A percentile compares a stretch with the other conserved stretches of the same genome.
Conservation (phyloP, 2,888 invertebrate species). For the Colostygia pectinataria region DNA sequence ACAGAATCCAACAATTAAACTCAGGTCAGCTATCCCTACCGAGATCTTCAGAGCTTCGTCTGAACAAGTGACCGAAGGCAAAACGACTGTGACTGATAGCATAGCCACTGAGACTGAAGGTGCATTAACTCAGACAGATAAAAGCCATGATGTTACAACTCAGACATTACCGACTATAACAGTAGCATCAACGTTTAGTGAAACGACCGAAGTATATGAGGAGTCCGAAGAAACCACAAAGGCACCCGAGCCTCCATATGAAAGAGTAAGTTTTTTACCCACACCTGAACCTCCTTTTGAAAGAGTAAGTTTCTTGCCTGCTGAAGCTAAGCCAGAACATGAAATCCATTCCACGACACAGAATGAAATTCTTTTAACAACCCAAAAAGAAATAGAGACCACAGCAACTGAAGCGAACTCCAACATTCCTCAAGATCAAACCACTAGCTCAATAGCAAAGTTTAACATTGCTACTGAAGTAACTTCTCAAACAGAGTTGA, state of each 20-base stretch:
- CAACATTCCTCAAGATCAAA: conserved; percentile 47
- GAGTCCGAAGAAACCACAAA: conserved; percentile 32
- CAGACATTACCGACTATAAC: conserved; percentile 28
- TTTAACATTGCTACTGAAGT: conserved; percentile 64
- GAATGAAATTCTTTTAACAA: conserved; percentile 34
- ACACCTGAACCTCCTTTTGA: conserved; percentile 29
- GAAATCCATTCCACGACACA: conserved; percentile 36
- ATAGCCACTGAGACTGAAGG: conserved; percentile 2
- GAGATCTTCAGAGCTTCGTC: conserved; percentile 61
- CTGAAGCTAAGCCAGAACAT: conserved; percentile 20
- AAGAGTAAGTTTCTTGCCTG: conserved; percentile 28
- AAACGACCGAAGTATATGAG: conserved; percentile 19
- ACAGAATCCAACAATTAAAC: conserved; percentile 62
- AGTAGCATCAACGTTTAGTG: conserved; percentile 1
- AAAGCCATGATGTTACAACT: conserved; percentile 2
- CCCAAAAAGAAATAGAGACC: conserved; percentile 31
- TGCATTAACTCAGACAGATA: not conserved
- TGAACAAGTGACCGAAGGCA: conserved; percentile 24
- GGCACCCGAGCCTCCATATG: conserved; percentile 29
- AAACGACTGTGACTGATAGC: not conserved
- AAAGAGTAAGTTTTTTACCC: conserved; percentile 29
- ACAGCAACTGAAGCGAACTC: conserved; percentile 34
- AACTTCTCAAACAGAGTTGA: conserved; percentile 69
- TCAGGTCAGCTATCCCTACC: conserved; percentile 68
- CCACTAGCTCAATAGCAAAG: conserved; percentile 53